A percentile compares a stretch with the other conserved stretches of the same genome.
These are phyloP conservation scores for Macrotrachela quadricornifera DNA, from an alignment of 1,140 invertebrate genomes.

Conservation along the genomic window DNA sequence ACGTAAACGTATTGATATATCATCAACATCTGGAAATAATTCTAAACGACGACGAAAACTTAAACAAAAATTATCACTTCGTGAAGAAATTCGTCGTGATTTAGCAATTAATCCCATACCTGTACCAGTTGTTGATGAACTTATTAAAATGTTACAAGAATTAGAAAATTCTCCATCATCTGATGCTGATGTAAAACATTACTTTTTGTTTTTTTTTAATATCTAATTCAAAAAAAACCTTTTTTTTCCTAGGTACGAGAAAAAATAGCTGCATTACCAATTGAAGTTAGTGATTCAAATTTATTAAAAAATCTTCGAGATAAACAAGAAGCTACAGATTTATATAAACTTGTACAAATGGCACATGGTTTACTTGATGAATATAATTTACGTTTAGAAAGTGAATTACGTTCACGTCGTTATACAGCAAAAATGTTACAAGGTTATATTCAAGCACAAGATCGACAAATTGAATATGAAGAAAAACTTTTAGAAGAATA, in stretches of 20 bases:
- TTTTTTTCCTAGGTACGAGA: constrained; percentile 35
- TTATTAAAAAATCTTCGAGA: constrained; percentile 51
- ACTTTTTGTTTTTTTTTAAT: too few relatives aligned
- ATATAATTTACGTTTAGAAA: constrained; percentile 60
- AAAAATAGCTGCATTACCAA: constrained; percentile 70
- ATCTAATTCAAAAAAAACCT: too few relatives aligned
- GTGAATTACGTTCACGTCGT: constrained; percentile 64
- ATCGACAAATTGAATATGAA: constrained; percentile 55
- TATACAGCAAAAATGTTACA: constrained; percentile 58
- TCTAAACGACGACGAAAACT: too few relatives aligned
- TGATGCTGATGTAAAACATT: constrained; percentile 63
- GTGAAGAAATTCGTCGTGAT: constrained; percentile 5
- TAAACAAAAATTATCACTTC: neutral
- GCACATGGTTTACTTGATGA: constrained; percentile 60
- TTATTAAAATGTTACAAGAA: constrained; percentile 42
- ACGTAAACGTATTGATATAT: too few relatives aligned
- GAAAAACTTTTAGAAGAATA: constrained; percentile 35
- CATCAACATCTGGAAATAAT: too few relatives aligned
- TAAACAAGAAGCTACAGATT: constrained; percentile 45
- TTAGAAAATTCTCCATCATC: constrained; percentile 77
- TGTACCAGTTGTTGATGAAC: constrained; percentile 20
- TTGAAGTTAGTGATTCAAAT: constrained; percentile 73
- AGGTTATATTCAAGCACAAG: constrained; percentile 62
- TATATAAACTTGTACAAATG: constrained; percentile 56
- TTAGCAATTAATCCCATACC: neutral